Conservation (phyloP, 2,797 vertebrate species). For the Sebastes minor region DNA sequence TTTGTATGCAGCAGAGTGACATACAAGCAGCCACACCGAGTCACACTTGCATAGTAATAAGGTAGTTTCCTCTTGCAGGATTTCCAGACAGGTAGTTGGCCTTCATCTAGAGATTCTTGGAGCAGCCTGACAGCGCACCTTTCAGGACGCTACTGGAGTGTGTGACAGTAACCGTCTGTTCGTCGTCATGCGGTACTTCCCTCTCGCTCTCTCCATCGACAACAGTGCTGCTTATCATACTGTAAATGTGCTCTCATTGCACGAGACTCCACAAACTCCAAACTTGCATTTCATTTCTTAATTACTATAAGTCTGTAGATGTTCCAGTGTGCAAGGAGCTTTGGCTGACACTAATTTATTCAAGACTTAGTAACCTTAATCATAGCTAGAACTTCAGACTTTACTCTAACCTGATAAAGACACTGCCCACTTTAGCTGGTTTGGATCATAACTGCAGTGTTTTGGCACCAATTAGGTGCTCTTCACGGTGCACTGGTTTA, state of each 20-base stretch:
- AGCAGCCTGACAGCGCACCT: conserved; percentile 63
- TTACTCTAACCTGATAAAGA: background rate
- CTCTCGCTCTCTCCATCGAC: conserved; percentile 13
- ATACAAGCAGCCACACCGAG: conserved; percentile 23
- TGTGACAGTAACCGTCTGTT: conserved; percentile 73
- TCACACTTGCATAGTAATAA: conserved; percentile 56
- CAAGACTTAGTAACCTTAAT: background rate
- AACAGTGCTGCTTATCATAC: background rate
- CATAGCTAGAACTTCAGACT: background rate
- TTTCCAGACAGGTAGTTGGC: conserved; percentile 55
- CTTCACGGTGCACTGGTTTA: conserved; percentile 10
- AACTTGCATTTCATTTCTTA: background rate
- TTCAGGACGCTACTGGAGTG: conserved; percentile 70
- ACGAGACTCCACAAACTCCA: background rate
- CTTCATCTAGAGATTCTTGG: conserved; percentile 54
- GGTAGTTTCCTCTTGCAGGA: conserved; percentile 49
- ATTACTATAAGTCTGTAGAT: background rate
- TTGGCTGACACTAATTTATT: background rate
- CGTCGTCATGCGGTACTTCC: conserved; percentile 29
- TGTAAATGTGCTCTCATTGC: background rate
- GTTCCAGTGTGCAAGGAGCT: background rate
- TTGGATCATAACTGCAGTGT: background rate
- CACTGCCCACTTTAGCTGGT: background rate
- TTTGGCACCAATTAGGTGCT: conserved; percentile 5
- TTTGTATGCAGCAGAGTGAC: conserved; percentile 30